These are phyloP conservation scores for Watsonalla binaria DNA, from an alignment of 2,888 invertebrate genomes.

Conservation along the genomic window DNA sequence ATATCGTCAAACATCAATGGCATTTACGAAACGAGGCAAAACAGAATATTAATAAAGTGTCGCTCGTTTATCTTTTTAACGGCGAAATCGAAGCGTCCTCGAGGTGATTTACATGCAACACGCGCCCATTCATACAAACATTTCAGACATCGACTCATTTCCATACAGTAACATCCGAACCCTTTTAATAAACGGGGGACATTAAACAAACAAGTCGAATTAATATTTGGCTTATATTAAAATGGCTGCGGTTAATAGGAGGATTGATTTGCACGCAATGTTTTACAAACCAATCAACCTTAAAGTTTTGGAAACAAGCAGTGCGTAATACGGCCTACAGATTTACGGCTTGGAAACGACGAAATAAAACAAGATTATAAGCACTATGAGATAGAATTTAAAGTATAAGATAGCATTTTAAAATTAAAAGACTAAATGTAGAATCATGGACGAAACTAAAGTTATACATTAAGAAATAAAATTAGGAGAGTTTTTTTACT, in stretches of 20 bases:
- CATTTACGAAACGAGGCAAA: slow-evolving; percentile 11
- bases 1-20: slow-evolving; percentile 25
- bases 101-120: slow-evolving; percentile 47
- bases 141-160: slow-evolving; percentile 44
- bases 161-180: slow-evolving; percentile 35
- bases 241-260: not conserved
- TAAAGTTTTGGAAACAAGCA: not conserved
- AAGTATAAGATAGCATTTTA: too few relatives aligned
- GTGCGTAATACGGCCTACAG: too few relatives aligned
- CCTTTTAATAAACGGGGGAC: not conserved
- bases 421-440: too few relatives aligned
- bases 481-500: too few relatives aligned
- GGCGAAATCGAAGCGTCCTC: slow-evolving; percentile 19
- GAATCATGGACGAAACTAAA: too few relatives aligned
- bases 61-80: slow-evolving; percentile 49
- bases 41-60: slow-evolving; percentile 9
- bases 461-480: too few relatives aligned
- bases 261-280: not conserved
- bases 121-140: slow-evolving; percentile 31
- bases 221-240: not conserved
- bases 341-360: too few relatives aligned
- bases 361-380: too few relatives aligned
- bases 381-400: too few relatives aligned
- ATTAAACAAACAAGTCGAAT: not conserved
- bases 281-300: not conserved